Base-by-base conservation (phyloP, 1,140 invertebrate genomes). In the Bursaphelenchus mucronatus region DNA sequence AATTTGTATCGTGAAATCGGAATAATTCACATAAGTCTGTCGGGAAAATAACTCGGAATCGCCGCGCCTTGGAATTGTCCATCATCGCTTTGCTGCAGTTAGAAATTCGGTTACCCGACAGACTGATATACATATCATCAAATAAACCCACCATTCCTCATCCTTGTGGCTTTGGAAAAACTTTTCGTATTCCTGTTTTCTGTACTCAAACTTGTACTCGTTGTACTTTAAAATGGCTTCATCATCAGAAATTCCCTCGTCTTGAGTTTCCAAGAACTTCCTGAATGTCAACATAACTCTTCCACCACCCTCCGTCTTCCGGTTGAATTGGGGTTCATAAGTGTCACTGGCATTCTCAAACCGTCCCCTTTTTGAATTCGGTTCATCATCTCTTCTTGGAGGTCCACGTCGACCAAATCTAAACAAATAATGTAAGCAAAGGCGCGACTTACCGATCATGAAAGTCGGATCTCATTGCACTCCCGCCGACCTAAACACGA, bases 131-230 rank as follows among this genome's bases (percentile, higher is more conserved):
- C 8, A 66, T 11, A 13, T 56, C 64, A 58, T 13, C 3, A 56
- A 1, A 11, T 39, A 5, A 63, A 70, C 88, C 86, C 87, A 98
- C 96, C 96, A 99, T 89, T 99, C 95, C 83, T 99, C 95, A 81
- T 98, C 94, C 84, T 97, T 97, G 85, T 99, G 96, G 43, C 88
- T 88, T 76, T 97, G 89, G 85, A 99, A 99, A 85, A 98, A 99
- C 83, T 97, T 94, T 83, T 94, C 94, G 19, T 97, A 87, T 81
- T 98, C 94, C 82, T 95, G 91, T 58, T 91, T 86, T 78, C 90
- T 89, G 81, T 96, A 98, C 76, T 98, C 94, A 74, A 91, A 84
- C 83, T 98, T 99, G 83, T 99, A 99, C 74, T 97, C 94, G 82
- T 94, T 94, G 84, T 97, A 99, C 78, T 95, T 96, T 76, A 88